These are phyloP conservation scores for Eupsittula cactorum DNA, from an alignment of 2,113 vertebrate species.

Conservation along the genomic window DNA sequence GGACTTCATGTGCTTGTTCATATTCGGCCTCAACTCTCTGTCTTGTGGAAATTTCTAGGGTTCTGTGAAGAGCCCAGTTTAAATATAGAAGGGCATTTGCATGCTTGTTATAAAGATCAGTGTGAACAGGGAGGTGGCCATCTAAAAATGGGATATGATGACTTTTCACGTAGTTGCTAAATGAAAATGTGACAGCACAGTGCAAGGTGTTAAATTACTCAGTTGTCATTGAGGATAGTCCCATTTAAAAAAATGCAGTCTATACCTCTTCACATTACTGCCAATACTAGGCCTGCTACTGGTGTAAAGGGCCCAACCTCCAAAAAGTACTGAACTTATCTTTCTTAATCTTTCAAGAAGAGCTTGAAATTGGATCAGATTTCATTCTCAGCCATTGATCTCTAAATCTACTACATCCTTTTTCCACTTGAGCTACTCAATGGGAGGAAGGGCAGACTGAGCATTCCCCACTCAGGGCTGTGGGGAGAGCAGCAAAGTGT, in stretches of 20 bases:
- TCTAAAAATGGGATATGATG: slow-evolving; percentile 46
- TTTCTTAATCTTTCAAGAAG: background rate
- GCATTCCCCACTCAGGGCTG: background rate
- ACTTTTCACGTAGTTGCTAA: background rate
- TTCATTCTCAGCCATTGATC: background rate
- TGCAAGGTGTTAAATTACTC: slow-evolving; percentile 9
- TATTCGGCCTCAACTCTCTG: background rate
- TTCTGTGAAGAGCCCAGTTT: background rate
- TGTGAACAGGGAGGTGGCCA: slow-evolving; percentile 13
- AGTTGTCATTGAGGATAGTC: background rate
- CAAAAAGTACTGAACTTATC: background rate
- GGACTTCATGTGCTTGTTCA: background rate
- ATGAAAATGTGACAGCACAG: slow-evolving; percentile 17
- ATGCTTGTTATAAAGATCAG: background rate
- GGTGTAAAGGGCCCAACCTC: background rate
- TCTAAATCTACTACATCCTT: background rate
- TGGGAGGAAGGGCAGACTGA: background rate
- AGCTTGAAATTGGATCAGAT: background rate
- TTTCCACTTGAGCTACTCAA: background rate
- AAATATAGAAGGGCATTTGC: background rate
- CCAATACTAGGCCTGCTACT: background rate
- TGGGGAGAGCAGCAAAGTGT: background rate
- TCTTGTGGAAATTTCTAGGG: background rate
- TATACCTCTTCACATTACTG: background rate
- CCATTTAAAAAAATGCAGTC: background rate